Evolutionary conservation across 2,888 invertebrate genomes (phyloP), one percentile per base, ranked within the genome.

Genomic region (Pseudococcus longispinus): DNA sequence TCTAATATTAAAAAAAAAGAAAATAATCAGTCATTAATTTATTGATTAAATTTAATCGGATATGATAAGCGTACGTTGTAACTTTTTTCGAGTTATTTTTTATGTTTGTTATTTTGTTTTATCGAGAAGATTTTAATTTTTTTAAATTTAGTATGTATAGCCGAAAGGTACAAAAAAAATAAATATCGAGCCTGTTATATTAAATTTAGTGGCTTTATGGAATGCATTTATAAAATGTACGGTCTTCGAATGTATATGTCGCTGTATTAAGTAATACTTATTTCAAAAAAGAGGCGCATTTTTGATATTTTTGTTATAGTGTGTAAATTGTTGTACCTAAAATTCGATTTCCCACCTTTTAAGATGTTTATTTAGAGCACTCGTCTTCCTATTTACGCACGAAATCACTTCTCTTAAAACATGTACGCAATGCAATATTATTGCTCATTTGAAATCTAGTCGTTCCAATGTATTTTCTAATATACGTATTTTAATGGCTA

Each of bases 11-110:
- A 42, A 42, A 26, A 29, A 74, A 80, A 42, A n/a, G 74, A n/a
- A 42, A 80, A 80, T 80, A 80, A 80, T 37, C 77, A 80, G 77
- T 80, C 77, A 80, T 80, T 80, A 42, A 80, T 80, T 80, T 80
- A 80, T 42, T 80, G 18, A n/a, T 80, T 80, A 80, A 29, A 29
- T 37, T 80, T 80, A 80, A 42, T 80, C 77, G 42, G 42, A 20
- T 80, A 80, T 42, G 20, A 42, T 80, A 80, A 80, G 42, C 37
- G 11, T 80, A 80, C 42, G 42, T 42, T 42, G 77, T 42, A 80
- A 80, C 20, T 80, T 80, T 80, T 42, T 42, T 80, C 77, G 77
- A 42, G 77, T 80, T 80, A 42, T 80, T 80, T 80, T 80, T 80
- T 42, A 80, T 42, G 77, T 80, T 80, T 42, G 77, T 80, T 80